A percentile compares a stretch with the other conserved stretches of the same genome.
phyloP scores from a whole-genome alignment of 2,888 invertebrate genomes.

The Pseudoips prasinana region DNA sequence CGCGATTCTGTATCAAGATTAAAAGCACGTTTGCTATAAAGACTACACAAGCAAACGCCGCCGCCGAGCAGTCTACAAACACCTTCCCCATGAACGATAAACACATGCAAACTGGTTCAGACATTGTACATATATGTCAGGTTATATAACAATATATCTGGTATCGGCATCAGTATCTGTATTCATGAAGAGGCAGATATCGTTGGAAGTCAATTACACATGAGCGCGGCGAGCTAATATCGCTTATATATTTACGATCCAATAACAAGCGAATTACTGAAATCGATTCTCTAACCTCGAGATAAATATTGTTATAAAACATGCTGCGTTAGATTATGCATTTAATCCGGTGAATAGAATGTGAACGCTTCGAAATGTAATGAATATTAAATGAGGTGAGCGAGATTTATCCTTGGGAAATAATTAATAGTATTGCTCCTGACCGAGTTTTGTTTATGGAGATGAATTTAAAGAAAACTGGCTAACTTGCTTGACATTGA shows the following conservation, averaged over 20 bases:
- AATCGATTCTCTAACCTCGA: no score
- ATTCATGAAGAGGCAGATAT: slow-evolving; percentile 16
- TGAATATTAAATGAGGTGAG: slow-evolving; percentile 25
- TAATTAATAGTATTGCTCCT: no score
- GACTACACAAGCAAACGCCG: slow-evolving; percentile 21
- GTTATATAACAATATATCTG: slow-evolving; percentile 21
- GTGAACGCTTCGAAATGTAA: slow-evolving; percentile 20
- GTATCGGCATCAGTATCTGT: slow-evolving; percentile 26
- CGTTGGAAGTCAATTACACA: slow-evolving; percentile 38
- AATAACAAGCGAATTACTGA: no score
- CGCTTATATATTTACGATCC: background rate
- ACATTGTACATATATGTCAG: no score
- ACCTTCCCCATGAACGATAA: slow-evolving; percentile 48
- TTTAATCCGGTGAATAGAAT: slow-evolving; percentile 25
- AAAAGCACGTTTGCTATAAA: slow-evolving; percentile 43
- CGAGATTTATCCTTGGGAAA: slow-evolving; percentile 24
- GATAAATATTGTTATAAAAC: slow-evolving; percentile 40
- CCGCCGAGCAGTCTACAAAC: slow-evolving; percentile 69
- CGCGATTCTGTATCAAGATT: slow-evolving; percentile 38
- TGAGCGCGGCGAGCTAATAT: slow-evolving; percentile 34
- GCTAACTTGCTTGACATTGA: no score
- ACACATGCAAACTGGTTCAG: no score
- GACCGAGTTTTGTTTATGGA: no score
- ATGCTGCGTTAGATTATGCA: slow-evolving; percentile 35
- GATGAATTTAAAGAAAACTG: no score